Conservation (phyloP, 2,113 vertebrate species). For the Rhea pennata region DNA sequence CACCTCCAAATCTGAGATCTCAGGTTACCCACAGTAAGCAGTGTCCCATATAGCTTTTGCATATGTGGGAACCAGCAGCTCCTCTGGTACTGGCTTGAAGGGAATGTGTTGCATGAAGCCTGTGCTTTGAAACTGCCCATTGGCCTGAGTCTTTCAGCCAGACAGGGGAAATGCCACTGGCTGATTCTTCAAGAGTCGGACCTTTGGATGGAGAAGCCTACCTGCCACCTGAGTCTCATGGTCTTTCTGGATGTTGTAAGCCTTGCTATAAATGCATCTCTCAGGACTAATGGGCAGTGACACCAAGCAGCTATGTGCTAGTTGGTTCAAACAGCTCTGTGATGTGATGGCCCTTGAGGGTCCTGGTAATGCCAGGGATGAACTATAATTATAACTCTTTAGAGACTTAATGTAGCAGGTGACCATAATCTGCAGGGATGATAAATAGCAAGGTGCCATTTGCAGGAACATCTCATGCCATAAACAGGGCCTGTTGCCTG, state of each 20-base stretch:
- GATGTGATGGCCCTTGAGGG: not conserved
- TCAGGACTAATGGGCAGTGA: too few relatives aligned
- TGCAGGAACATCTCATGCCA: not conserved
- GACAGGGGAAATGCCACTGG: not conserved
- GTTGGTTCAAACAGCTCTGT: not conserved
- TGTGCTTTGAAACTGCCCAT: not conserved
- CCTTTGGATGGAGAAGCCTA: not conserved
- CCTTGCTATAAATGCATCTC: not conserved
- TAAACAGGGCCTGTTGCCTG: not conserved
- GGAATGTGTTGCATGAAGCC: not conserved
- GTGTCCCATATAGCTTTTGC: not conserved
- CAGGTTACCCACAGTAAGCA: not conserved
- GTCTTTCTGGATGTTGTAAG: not conserved
- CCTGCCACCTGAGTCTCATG: not conserved
- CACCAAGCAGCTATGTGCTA: not conserved
- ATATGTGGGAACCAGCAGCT: not conserved
- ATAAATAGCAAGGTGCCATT: not conserved
- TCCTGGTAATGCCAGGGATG: not conserved
- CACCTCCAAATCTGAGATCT: not conserved
- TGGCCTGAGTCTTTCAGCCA: not conserved
- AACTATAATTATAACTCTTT: not conserved
- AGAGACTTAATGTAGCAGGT: not conserved
- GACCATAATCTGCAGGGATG: not conserved
- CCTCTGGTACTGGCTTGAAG: not conserved
- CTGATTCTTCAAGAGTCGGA: not conserved